A percentile compares a stretch with the other conserved stretches of the same genome.
Conservation (phyloP, 2,888 invertebrate species). For the Melinopterus prodromus region DNA sequence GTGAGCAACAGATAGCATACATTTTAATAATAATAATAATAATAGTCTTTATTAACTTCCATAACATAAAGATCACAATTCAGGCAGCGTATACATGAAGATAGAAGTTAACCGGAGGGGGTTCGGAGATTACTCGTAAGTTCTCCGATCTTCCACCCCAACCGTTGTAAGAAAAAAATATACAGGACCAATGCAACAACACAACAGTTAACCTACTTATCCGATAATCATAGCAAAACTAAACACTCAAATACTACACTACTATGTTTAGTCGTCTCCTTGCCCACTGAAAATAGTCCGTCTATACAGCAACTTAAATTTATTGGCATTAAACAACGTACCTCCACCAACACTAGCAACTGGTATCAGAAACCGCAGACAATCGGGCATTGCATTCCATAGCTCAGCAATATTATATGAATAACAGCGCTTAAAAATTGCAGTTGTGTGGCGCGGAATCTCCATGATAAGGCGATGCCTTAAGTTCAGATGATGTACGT, state of each 20-base stretch:
- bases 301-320: neutral
- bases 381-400: neutral
- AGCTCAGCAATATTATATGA: slow-evolving; percentile 19
- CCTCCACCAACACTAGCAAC: neutral
- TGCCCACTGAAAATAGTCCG: neutral
- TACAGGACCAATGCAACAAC: neutral
- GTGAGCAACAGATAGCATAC: no score
- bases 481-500: slow-evolving; percentile 14
- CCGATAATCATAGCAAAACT: neutral
- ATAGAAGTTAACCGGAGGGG: neutral
- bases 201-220: neutral
- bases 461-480: neutral
- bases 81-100: neutral
- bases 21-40: neutral
- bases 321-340: neutral
- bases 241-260: neutral
- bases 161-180: slow-evolving; percentile 4
- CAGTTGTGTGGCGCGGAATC: slow-evolving; percentile 9
- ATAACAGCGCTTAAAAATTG: slow-evolving; percentile 12
- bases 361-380: neutral
- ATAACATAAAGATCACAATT: neutral
- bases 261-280: neutral
- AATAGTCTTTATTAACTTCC: neutral
- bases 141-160: neutral
- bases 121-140: neutral